These are phyloP conservation scores for Cyclophora punctaria DNA, from an alignment of 2,888 invertebrate species.

Conservation along the genomic window DNA sequence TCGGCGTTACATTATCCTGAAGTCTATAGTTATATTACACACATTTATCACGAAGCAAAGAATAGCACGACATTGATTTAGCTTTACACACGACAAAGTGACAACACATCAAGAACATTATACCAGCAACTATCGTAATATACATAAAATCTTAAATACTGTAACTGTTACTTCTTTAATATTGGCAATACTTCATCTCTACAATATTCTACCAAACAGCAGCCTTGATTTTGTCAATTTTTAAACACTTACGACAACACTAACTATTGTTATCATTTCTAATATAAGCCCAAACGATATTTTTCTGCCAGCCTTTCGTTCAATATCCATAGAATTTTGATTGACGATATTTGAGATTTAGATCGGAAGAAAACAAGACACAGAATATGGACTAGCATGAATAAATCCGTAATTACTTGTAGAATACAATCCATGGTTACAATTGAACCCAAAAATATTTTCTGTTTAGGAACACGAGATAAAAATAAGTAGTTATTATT, in stretches of 20 bases:
- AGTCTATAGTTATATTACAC: constrained; percentile 12
- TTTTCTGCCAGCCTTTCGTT: constrained; percentile 21
- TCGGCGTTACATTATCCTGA: too few species aligned
- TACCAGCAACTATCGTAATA: constrained; percentile 14
- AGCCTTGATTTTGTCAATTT: constrained; percentile 48
- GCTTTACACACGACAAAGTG: constrained; percentile 18
- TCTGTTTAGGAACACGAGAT: constrained; percentile 25
- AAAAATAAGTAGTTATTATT: not conserved
- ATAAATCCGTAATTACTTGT: constrained; percentile 23
- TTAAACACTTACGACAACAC: constrained; percentile 29
- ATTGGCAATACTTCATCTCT: constrained; percentile 28
- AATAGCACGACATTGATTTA: constrained; percentile 14
- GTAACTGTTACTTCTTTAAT: constrained; percentile 21
- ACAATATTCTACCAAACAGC: constrained; percentile 41
- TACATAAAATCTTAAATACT: constrained; percentile 8
- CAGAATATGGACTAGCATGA: constrained; percentile 27
- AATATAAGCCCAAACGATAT: constrained; percentile 17
- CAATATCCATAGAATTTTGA: constrained; percentile 3
- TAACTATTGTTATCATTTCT: constrained; percentile 23
- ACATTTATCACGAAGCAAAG: constrained; percentile 23
- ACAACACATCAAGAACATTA: constrained; percentile 17
- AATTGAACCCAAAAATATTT: constrained; percentile 4
- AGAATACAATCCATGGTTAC: constrained; percentile 5
- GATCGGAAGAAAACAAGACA: not conserved
- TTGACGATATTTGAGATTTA: not conserved